Conservation (phyloP, 1,140 invertebrate genomes). For the Brachionus rubens region DNA sequence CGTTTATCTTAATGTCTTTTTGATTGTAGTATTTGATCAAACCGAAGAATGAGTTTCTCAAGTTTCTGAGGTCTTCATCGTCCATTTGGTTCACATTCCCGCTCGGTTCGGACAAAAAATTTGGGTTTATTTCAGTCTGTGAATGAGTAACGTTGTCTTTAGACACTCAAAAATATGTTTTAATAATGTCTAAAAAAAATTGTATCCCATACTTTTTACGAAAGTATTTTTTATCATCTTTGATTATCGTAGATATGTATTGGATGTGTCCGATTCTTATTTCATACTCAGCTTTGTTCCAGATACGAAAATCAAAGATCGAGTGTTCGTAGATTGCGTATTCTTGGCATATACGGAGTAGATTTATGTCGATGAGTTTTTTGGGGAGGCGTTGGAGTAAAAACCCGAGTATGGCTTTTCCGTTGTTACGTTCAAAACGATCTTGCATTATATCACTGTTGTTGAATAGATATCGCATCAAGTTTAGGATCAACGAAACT, state of each 20-base stretch:
- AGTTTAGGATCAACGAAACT: slow-evolving; percentile 65
- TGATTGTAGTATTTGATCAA: slow-evolving; percentile 66
- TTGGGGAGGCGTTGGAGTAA: slow-evolving; percentile 58
- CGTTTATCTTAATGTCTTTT: slow-evolving; percentile 65
- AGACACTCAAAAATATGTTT: slow-evolving; percentile 63
- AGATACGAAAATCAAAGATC: slow-evolving; percentile 68
- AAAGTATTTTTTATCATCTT: slow-evolving; percentile 67
- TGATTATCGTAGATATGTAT: slow-evolving; percentile 67
- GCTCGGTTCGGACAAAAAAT: slow-evolving; percentile 29
- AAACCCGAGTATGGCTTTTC: slow-evolving; percentile 64
- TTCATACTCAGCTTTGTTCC: slow-evolving; percentile 66
- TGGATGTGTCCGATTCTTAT: slow-evolving; percentile 68
- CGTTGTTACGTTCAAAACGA: slow-evolving; percentile 63
- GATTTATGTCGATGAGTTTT: slow-evolving; percentile 46
- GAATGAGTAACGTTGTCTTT: neutral
- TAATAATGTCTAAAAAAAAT: slow-evolving; percentile 66
- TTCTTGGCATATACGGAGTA: slow-evolving; percentile 65
- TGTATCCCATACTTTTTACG: slow-evolving; percentile 68
- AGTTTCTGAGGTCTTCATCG: slow-evolving; percentile 64
- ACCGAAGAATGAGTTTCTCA: slow-evolving; percentile 64
- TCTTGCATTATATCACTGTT: slow-evolving; percentile 66
- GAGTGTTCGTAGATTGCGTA: slow-evolving; percentile 65
- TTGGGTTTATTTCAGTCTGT: neutral
- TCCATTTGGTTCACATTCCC: slow-evolving; percentile 46
- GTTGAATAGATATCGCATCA: slow-evolving; percentile 65